phyloP scores from a whole-genome alignment of 1,140 invertebrate genomes.

The Coelopa frigida region DNA sequence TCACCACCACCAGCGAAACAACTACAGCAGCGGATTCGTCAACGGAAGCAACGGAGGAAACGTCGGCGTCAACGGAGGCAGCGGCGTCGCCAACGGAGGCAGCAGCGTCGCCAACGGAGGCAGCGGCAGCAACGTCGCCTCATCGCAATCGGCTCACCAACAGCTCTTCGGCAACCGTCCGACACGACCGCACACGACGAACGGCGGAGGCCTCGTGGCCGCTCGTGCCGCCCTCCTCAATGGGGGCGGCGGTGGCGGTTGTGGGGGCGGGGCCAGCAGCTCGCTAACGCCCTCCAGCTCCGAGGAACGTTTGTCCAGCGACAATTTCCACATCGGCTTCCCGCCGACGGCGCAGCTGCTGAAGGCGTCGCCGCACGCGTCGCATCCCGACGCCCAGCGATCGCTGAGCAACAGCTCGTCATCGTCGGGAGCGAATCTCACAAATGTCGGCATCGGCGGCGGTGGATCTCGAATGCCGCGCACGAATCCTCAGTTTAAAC shows the following conservation, averaged over 20 bases:
- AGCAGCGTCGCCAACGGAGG: conserved; percentile 3
- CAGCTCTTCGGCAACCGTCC: conserved; percentile 11
- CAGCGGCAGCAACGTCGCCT: neutral
- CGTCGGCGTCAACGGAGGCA: conserved; percentile 4
- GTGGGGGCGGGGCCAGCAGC: conserved; percentile 15
- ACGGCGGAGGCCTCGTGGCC: conserved; percentile 29
- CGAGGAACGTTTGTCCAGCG: conserved; percentile 38
- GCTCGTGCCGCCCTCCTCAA: conserved; percentile 36
- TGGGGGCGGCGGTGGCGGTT: conserved; percentile 27
- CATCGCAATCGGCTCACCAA: conserved; percentile 9
- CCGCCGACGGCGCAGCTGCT: neutral
- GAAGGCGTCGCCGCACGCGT: conserved; percentile 13
- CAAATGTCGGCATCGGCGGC: conserved; percentile 37
- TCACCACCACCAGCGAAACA: conserved; percentile 13
- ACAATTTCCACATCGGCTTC: conserved; percentile 29
- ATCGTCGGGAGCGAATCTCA: conserved; percentile 24
- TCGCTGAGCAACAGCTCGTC: conserved; percentile 48
- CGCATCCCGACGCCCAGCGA: conserved; percentile 34
- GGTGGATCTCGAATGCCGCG: conserved; percentile 44
- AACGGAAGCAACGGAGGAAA: conserved; percentile 4
- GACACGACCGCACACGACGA: conserved; percentile 15
- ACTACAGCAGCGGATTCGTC: neutral
- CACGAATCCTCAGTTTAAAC: conserved; percentile 46
- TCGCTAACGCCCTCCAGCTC: conserved; percentile 42
- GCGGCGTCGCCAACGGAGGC: neutral